These are phyloP conservation scores for Genyomyrus donnyi DNA, from an alignment of 2,113 vertebrate species.

Conservation along the genomic window DNA sequence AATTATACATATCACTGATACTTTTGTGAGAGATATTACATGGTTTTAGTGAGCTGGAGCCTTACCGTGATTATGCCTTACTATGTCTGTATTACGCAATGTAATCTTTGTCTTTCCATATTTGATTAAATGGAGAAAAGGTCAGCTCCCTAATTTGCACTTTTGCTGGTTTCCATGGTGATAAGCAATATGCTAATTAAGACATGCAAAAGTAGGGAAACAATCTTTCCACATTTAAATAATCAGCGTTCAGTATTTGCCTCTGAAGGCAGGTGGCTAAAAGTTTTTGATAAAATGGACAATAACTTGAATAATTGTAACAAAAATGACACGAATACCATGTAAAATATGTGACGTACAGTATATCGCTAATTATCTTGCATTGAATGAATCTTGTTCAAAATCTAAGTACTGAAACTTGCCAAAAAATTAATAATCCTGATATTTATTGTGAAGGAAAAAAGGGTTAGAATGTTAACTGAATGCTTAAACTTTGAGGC, in stretches of 20 bases:
- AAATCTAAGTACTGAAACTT: background rate
- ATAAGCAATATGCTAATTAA: slow-evolving; percentile 27
- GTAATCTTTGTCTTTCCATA: background rate
- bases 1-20: background rate
- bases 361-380: background rate
- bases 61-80: background rate
- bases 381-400: background rate
- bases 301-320: background rate
- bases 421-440: background rate
- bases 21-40: background rate
- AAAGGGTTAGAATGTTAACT: background rate
- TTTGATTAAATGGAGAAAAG: background rate
- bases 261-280: slow-evolving; percentile 24
- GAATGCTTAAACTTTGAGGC: background rate
- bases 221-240: slow-evolving; percentile 56
- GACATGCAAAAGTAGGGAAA: slow-evolving; percentile 49
- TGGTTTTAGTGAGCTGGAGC: background rate
- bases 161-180: slow-evolving; percentile 19
- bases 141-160: slow-evolving; percentile 28
- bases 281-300: background rate
- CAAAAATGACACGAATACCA: background rate
- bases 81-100: background rate
- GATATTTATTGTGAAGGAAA: background rate
- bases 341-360: background rate
- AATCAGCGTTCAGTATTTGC: slow-evolving; percentile 28